Evolutionary conservation across 2,888 invertebrate species (phyloP), one percentile per base, ranked within the genome.

Genomic region (Cetonia aurata): DNA sequence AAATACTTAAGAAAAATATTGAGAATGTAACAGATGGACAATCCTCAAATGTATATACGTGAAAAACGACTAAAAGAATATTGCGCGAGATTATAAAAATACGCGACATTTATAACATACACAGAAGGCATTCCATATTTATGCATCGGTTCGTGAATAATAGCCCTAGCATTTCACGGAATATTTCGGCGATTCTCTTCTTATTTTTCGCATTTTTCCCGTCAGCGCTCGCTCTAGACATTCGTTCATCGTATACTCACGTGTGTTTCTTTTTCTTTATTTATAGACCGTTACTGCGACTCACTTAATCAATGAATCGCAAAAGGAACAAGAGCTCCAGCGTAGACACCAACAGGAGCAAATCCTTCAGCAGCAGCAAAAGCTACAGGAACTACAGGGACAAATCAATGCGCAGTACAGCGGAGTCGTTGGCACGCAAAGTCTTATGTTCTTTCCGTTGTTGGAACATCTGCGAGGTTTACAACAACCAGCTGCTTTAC

Each of bases 361-460:
- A 77, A 84, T 88, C 71, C 84, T 88, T 77, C 87, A 86, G 71
- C 87, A 87, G 68, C 86, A 89, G 77, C 88, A 88, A 76, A 89
- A 88, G 80, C 85, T 89, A 55, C 89, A 89, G 77, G 89, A 89
- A 80, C 80, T 87, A 42, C 87, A 89, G 83, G 87, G 86, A 69
- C 89, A 89, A 80, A 87, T 90, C 78, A 86, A 87, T 56, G 85
- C 85, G 10, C 87, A 87, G 76, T 87, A 87, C 79, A 81, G 83
- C 46, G 79, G 78, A 8, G 76, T 78, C 13, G 80, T 80, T 85
- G 89, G 88, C 6, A 89, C 90, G 0, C 92, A 88, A 78, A 86
- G 90, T 1, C 86, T 92, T 71, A 89, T 90, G 81, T 89, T 92
- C 77, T 86, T 92, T 72, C 92, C 93, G n/a, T 87, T 92, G 75